Evolutionary conservation across 2,888 invertebrate species (phyloP), one percentile per base, ranked within the genome.

Genomic region (Sesia apiformis): DNA sequence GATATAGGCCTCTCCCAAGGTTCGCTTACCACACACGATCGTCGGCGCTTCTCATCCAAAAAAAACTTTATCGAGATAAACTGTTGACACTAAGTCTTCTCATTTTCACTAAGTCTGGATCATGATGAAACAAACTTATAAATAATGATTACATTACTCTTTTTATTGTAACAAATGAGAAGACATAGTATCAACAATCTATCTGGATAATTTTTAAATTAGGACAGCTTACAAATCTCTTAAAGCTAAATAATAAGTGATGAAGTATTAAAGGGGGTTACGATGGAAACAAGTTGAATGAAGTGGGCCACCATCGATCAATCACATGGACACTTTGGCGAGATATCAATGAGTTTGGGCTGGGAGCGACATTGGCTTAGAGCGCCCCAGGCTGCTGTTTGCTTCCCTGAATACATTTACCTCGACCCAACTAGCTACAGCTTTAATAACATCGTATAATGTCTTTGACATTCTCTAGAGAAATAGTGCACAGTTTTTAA

Each of bases 251-350:
- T 23, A 23, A 72, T 72, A 72, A 70, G 67, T 68, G 63, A 64
- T 64, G 58, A 64, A 70, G 68, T 70, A 60, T 57, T 57, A 56
- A 38, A 51, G 53, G 57, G 54, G 54, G 62, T 63, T 63, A 62
- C 64, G 61, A n/a, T 53, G 49, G 40, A 55, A 56, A 55, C 52
- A 57, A 65, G 58, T 60, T 72, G 67, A 70, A 71, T 70, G 64
- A 65, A 59, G 55, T 57, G 57, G 54, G 62, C 60, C 58, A 57
- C 59, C 69, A 69, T 75, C 76, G 68, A 82, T 81, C 81, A 81
- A 81, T 81, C 81, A 73, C 70, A 66, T 58, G 67, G 74, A 73
- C 74, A 76, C 76, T 78, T 72, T 71, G 64, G 65, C 67, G 60
- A 63, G 67, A 65, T 69, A 74, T 69, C 71, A 69, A 68, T 69